These are phyloP conservation scores for Natrix natrix DNA, from an alignment of 2,797 vertebrate species.

Conservation along the genomic window DNA sequence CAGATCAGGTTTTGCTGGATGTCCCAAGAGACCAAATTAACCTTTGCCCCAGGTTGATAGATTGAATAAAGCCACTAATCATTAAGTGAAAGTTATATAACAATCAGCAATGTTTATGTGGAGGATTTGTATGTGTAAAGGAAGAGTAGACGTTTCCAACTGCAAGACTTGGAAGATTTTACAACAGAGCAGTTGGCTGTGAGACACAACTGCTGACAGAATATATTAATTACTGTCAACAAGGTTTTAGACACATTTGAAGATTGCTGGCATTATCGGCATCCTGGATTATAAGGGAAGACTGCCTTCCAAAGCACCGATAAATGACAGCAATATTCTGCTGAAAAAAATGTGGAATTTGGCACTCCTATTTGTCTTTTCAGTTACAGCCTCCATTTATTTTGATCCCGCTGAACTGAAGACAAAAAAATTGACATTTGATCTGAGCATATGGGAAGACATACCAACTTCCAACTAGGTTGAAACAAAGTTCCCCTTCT, in stretches of 20 bases:
- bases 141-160: conserved; percentile 49
- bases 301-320: conserved; percentile 29
- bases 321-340: conserved; percentile 9
- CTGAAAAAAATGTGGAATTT: background rate
- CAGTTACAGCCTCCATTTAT: conserved; percentile 10
- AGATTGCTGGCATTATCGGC: conserved; percentile 53
- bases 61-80: conserved; percentile 71
- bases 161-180: conserved; percentile 59
- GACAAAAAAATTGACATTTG: background rate
- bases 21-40: conserved; percentile 61
- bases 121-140: conserved; percentile 13
- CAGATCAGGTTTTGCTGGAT: conserved; percentile 62
- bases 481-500: background rate
- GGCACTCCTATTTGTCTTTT: background rate
- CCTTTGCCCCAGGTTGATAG: conserved; percentile 66
- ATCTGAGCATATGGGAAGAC: background rate
- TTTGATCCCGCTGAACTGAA: background rate
- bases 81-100: conserved; percentile 70
- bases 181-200: conserved; percentile 65
- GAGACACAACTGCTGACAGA: conserved; percentile 67
- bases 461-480: background rate
- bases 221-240: conserved; percentile 70
- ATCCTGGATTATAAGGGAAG: conserved; percentile 52
- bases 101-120: conserved; percentile 30
- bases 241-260: conserved; percentile 67